A percentile compares a stretch with the other conserved stretches of the same genome.
phyloP scores from a whole-genome alignment of 2,888 invertebrate species.

The Rhamnusium bicolor region DNA sequence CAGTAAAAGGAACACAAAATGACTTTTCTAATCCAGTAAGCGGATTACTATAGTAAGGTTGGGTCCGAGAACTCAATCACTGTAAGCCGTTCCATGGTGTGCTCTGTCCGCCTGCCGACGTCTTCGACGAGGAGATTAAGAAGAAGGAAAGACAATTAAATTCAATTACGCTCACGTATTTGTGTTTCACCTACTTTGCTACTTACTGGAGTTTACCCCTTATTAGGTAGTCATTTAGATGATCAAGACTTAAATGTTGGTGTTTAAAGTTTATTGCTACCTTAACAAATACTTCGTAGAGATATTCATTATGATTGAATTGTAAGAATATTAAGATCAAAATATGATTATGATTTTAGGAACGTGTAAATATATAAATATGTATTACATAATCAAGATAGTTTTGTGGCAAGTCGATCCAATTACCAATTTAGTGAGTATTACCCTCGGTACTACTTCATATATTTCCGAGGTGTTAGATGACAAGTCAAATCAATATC shows the following conservation, averaged over 20 bases:
- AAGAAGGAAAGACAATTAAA: slow-evolving; percentile 38
- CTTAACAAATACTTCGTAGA: background rate
- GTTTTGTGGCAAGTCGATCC: too few relatives aligned
- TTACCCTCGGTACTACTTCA: too few relatives aligned
- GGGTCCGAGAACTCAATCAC: slow-evolving; percentile 41
- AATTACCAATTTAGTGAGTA: too few relatives aligned
- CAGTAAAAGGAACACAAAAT: slow-evolving; percentile 47
- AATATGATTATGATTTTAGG: background rate
- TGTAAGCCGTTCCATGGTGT: slow-evolving; percentile 24
- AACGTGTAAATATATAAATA: too few relatives aligned
- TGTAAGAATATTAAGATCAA: background rate
- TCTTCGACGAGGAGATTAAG: slow-evolving; percentile 43
- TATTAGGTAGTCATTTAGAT: slow-evolving; percentile 2
- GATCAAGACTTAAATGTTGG: background rate
- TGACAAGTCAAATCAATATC: too few relatives aligned
- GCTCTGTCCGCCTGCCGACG: slow-evolving; percentile 32
- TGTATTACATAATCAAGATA: too few relatives aligned
- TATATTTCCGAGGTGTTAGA: too few relatives aligned
- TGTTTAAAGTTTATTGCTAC: background rate
- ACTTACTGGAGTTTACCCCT: slow-evolving; percentile 6
- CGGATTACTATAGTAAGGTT: slow-evolving; percentile 41
- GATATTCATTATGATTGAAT: background rate
- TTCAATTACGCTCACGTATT: slow-evolving; percentile 33
- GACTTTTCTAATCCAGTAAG: slow-evolving; percentile 49
- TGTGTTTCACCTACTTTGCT: slow-evolving; percentile 20